Evolutionary conservation across 2,888 invertebrate species (phyloP), one percentile per base, ranked within the genome.

Genomic region (Polyommatus iphigenia): DNA sequence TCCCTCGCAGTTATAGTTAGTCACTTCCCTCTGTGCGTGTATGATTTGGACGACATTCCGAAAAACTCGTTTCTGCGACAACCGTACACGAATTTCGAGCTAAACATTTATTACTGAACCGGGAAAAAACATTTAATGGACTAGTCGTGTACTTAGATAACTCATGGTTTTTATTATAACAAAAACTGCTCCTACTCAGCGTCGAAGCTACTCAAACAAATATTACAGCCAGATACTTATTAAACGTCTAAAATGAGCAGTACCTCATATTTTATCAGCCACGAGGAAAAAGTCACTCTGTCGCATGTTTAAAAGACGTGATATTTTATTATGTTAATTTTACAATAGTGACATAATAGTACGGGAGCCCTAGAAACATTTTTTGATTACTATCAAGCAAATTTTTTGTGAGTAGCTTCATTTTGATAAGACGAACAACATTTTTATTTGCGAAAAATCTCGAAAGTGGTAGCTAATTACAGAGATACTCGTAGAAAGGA

Each of bases 121-220:
- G 29, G 67, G 67, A 29, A 67, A 67, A 67, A 67, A 67, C 67
- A 15, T 67, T 32, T 67, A 67, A 67, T 67, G 67, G 67, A 67
- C 67, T 29, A 29, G 0, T 67, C 67, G 67, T 67, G 67, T 67
- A 67, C 3, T 4, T 13, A 29, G 67, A 62, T 62, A 62, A 62
- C 20, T 67, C 15, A 15, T 15, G 67, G 29, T 62, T 67, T 29
- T 67, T 67, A 15, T 67, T 67, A 67, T 29, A 15, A 67, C 13
- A 67, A 67, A 67, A 67, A 67, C 29, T 29, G 5, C 32, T n/a
- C n/a, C n/a, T 67, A 32, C 29, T 24, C 29, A 32, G 13, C 24
- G 62, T 13, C 2, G 7, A 4, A 6, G 67, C 29, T 18, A 67
- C 29, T 32, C 67, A 4, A 13, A n/a, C 24, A 15, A 29, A 67